Conservation (phyloP, 2,888 invertebrate species). For the Ecdyonurus torrentis region DNA sequence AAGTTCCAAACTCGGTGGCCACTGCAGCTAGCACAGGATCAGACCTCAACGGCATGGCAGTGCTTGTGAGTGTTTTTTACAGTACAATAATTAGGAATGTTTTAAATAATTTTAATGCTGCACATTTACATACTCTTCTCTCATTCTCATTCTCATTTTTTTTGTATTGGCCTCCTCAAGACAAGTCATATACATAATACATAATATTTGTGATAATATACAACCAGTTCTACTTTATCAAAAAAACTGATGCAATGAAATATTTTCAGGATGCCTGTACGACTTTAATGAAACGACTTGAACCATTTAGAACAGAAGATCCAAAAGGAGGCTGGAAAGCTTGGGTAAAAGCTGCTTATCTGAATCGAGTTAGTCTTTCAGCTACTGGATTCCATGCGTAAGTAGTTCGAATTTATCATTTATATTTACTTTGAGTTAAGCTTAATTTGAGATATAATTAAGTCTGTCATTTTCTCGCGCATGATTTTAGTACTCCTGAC, state of each 20-base stretch:
- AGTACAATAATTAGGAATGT: too few species aligned
- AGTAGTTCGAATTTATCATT: constrained; percentile 10
- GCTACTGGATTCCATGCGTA: constrained; percentile 60
- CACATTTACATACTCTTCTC: too few species aligned
- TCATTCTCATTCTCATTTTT: too few species aligned
- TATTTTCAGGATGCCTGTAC: constrained; percentile 55
- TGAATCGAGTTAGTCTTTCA: constrained; percentile 59
- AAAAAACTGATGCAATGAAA: too few species aligned
- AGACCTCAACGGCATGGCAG: constrained; percentile 84
- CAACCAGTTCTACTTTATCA: constrained; percentile 11
- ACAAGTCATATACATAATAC: background rate
- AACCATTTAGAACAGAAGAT: constrained; percentile 53
- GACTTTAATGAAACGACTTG: constrained; percentile 49
- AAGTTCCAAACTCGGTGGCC: constrained; percentile 78
- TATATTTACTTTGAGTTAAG: background rate
- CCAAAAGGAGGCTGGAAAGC: constrained; percentile 71
- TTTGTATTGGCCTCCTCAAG: too few species aligned
- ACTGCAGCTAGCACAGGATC: constrained; percentile 81
- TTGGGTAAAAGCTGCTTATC: constrained; percentile 62
- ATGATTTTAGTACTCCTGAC: constrained; percentile 39
- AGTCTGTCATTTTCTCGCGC: background rate
- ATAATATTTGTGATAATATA: background rate
- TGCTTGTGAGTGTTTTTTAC: constrained; percentile 34
- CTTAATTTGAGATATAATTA: background rate
- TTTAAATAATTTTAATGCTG: too few species aligned